A percentile compares a stretch with the other conserved stretches of the same genome.
phyloP scores from a whole-genome alignment of 2,113 vertebrate species.

The Malurus cyaneus region DNA sequence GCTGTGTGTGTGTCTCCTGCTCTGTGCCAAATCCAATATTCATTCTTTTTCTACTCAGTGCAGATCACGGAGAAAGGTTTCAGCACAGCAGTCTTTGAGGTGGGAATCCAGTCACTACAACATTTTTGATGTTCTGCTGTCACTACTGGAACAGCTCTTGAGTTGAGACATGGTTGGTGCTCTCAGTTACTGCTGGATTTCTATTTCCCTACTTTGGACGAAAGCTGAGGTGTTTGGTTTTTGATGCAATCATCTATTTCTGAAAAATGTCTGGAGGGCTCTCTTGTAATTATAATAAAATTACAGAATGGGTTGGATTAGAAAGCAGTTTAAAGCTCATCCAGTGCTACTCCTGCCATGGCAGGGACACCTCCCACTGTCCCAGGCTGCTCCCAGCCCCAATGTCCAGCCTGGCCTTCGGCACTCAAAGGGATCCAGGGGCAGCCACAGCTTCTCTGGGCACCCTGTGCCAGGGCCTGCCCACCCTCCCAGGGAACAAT shows the following conservation, averaged over 20 bases:
- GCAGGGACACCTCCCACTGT: background rate
- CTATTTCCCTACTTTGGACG: background rate
- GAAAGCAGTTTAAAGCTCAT: background rate
- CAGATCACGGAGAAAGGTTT: background rate
- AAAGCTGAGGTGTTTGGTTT: background rate
- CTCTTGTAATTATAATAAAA: background rate
- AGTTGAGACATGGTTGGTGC: background rate
- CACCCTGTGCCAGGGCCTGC: fast-evolving
- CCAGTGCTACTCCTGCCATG: fast-evolving
- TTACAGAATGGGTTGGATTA: background rate
- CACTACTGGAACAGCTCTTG: background rate
- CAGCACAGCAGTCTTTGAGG: background rate
- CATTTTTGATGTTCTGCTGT: background rate
- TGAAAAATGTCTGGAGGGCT: background rate
- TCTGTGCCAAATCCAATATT: background rate
- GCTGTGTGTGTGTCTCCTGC: background rate
- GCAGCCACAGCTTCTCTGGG: background rate
- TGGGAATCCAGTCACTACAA: background rate
- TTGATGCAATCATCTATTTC: background rate
- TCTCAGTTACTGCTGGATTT: background rate
- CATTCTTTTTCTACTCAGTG: background rate
- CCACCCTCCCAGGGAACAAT: background rate
- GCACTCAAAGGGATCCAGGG: background rate
- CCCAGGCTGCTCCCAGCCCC: background rate
- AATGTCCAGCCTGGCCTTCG: background rate